These are phyloP conservation scores for Silurus glanis DNA, from an alignment of 2,113 vertebrate genomes.

Conservation along the genomic window DNA sequence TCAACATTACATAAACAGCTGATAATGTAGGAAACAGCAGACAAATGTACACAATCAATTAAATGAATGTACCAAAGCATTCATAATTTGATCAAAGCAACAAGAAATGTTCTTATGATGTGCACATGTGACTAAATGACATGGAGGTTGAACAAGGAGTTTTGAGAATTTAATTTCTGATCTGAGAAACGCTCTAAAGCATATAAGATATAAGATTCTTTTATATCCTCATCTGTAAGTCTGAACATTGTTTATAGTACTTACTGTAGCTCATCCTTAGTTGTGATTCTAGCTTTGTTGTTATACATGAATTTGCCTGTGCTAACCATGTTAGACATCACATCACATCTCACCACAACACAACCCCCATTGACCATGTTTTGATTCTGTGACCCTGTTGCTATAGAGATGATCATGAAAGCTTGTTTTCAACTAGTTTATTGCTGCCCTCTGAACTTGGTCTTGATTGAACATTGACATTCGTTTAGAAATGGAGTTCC, in stretches of 20 bases:
- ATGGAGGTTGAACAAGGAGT: no score
- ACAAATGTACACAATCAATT: no score
- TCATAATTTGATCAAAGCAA: no score
- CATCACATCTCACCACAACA: neutral
- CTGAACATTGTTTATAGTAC: neutral
- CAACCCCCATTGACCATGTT: slow-evolving; percentile 13
- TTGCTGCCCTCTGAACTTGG: slow-evolving; percentile 18
- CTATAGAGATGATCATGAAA: slow-evolving; percentile 14
- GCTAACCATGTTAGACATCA: neutral
- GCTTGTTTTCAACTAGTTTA: neutral
- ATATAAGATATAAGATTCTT: neutral
- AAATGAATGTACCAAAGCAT: no score
- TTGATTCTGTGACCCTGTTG: slow-evolving; percentile 7
- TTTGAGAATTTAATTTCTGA: no score
- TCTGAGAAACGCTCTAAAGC: no score
- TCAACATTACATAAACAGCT: no score
- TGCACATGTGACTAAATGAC: no score
- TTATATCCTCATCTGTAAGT: neutral
- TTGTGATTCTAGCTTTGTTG: neutral
- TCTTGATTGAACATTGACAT: neutral
- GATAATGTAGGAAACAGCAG: no score
- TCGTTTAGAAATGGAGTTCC: neutral
- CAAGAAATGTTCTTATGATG: no score
- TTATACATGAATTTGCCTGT: slow-evolving; percentile 6
- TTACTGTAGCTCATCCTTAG: neutral